A percentile compares a stretch with the other conserved stretches of the same genome.
Conservation (phyloP, 2,113 vertebrate genomes). For the Romanogobio albipinnatus region DNA sequence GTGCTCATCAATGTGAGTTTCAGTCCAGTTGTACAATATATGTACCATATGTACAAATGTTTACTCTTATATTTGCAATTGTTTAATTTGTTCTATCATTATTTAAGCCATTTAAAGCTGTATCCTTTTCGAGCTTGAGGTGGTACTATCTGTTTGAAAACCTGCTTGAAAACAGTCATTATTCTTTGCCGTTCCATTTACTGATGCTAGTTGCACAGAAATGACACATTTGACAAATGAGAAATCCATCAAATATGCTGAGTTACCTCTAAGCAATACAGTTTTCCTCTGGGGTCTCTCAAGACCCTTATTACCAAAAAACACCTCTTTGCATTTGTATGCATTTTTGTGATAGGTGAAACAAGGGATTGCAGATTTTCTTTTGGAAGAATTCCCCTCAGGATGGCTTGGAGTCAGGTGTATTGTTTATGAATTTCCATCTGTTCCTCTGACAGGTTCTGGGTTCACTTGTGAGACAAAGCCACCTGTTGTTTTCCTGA, state of each 20-base stretch:
- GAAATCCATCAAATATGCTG: neutral
- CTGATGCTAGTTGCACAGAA: neutral
- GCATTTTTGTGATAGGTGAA: neutral
- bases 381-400: constrained; percentile 34
- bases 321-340: constrained; percentile 1
- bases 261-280: neutral
- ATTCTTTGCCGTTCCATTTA: neutral
- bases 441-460: constrained; percentile 48
- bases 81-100: too few relatives aligned
- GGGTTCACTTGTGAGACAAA: constrained; percentile 32
- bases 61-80: too few relatives aligned
- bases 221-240: neutral
- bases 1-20: too few relatives aligned
- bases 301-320: neutral
- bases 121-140: too few relatives aligned
- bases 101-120: too few relatives aligned
- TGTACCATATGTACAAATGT: too few relatives aligned
- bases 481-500: constrained; percentile 63
- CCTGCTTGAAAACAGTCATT: neutral
- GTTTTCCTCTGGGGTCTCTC: neutral
- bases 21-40: too few relatives aligned
- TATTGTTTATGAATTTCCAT: constrained; percentile 44
- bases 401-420: constrained; percentile 26
- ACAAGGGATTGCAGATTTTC: neutral
- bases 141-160: neutral